phyloP scores from a whole-genome alignment of 2,113 vertebrate species.

The Gavialis gangeticus region DNA sequence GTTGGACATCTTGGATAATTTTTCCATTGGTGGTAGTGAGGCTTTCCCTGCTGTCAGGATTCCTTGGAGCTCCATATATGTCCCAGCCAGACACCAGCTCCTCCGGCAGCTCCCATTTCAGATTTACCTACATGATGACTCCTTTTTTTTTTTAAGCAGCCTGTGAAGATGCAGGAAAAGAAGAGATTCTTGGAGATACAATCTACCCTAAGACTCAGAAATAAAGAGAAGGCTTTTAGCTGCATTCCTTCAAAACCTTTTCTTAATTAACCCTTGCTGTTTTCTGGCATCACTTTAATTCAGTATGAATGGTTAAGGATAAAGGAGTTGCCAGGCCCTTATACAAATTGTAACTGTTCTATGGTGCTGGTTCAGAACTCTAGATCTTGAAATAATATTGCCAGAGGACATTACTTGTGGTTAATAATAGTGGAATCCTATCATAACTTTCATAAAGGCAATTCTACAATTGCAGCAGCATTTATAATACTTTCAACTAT shows the following conservation, averaged over 20 bases:
- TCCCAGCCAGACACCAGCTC: neutral
- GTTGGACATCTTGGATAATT: neutral
- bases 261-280: neutral
- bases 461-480: neutral
- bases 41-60: neutral
- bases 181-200: neutral
- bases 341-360: neutral
- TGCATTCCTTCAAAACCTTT: neutral
- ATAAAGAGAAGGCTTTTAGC: neutral
- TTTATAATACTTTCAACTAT: neutral
- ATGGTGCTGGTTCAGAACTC: neutral
- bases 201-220: neutral
- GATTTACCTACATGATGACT: neutral
- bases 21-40: neutral
- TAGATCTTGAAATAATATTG: neutral
- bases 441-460: neutral
- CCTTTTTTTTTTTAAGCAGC: neutral
- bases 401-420: neutral
- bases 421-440: neutral
- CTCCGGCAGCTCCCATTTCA: neutral
- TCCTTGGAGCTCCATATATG: neutral
- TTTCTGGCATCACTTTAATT: neutral
- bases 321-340: neutral
- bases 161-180: neutral
- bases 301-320: neutral